Evolutionary conservation across 37 sponge, comb jelly and placozoan species (phyloP).

Genomic region (Spongilla lacustris): DNA sequence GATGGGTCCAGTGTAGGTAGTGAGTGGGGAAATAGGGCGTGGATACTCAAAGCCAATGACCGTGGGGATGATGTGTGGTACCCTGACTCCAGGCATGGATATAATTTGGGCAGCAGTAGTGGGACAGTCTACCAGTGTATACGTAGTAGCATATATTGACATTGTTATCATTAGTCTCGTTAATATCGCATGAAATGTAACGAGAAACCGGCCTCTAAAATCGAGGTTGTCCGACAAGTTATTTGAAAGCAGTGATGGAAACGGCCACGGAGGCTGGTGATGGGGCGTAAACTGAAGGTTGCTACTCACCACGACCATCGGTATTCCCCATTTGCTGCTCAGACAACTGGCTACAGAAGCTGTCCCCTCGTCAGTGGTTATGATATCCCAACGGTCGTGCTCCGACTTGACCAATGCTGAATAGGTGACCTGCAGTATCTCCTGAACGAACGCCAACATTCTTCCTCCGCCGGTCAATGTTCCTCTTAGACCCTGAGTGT

Average conservation of each 20-base stretch:
- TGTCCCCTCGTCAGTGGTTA: not conserved
- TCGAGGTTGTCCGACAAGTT: not conserved
- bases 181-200: no score
- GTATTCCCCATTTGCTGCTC: not conserved
- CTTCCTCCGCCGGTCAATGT: not conserved
- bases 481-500: no score
- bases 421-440: not conserved
- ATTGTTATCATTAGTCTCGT: no score
- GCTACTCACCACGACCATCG: not conserved
- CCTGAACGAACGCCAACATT: not conserved
- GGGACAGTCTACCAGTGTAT: no score
- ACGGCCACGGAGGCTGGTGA: constrained; percentile 12
- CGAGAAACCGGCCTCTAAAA: no score
- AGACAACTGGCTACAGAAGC: not conserved
- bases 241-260: not conserved
- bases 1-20: constrained; percentile 45
- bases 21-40: constrained; percentile 27
- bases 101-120: no score
- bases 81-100: no score
- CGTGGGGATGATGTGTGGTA: constrained; percentile 26
- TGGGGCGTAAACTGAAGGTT: constrained; percentile 4
- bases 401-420: not conserved
- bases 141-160: no score
- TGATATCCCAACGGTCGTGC: constrained; percentile 2
- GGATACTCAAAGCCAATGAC: constrained; percentile 67